Percentiles rank a stretch among this genome's conserved stretches.
Conservation (phyloP, 2,888 invertebrate genomes). For the Pycnomerus fuliginosus region DNA sequence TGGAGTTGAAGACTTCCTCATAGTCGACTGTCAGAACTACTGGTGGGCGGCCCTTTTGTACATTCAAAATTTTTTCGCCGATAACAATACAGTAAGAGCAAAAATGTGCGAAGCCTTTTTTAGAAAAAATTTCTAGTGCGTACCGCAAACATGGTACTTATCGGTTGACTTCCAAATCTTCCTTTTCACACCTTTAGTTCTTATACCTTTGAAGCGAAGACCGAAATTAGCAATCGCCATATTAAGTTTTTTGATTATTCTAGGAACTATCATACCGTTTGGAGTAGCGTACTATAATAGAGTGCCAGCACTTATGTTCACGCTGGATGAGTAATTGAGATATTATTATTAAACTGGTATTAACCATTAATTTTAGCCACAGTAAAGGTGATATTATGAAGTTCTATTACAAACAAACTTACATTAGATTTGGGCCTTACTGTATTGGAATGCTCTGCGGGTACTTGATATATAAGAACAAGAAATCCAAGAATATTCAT, state of each 20-base stretch:
- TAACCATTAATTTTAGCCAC: no score
- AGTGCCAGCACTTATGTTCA: no score
- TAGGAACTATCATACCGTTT: constrained; percentile 12
- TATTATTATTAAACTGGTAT: no score
- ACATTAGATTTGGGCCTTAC: constrained; percentile 11
- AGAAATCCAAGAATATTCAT: background rate
- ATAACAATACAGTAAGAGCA: background rate
- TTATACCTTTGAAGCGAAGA: constrained; percentile 52
- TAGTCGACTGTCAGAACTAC: background rate
- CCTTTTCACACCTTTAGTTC: constrained; percentile 56
- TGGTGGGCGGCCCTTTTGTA: constrained; percentile 16
- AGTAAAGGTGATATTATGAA: constrained; percentile 1
- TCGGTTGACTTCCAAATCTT: constrained; percentile 60
- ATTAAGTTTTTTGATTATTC: constrained; percentile 7
- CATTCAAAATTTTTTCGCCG: constrained; percentile 11
- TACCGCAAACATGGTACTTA: constrained; percentile 59
- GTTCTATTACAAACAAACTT: constrained; percentile 17
- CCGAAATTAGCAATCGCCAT: constrained; percentile 27
- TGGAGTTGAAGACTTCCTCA: background rate
- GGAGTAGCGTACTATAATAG: no score
- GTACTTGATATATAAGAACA: constrained; percentile 12
- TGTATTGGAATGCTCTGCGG: constrained; percentile 17
- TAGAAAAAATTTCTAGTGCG: constrained; percentile 45
- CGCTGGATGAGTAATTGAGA: no score
- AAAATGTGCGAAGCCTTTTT: no score